These are phyloP conservation scores for Pagrus major DNA, from an alignment of 2,113 vertebrate genomes.

Conservation along the genomic window DNA sequence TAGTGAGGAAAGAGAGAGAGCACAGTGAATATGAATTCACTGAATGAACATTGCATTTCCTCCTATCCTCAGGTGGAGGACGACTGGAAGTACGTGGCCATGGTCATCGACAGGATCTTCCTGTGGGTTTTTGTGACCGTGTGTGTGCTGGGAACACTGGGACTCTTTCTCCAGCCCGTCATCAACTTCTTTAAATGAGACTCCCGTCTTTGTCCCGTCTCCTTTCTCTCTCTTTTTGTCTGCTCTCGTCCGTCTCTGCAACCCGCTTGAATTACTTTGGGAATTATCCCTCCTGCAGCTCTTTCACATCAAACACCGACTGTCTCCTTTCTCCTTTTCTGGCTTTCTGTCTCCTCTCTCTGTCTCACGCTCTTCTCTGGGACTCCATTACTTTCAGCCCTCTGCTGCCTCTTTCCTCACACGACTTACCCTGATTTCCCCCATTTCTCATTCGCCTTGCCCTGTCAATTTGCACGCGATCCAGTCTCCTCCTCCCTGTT, in stretches of 20 bases:
- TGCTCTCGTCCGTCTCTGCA: conserved; percentile 11
- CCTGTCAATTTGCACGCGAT: conserved; percentile 23
- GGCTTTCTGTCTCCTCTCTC: conserved; percentile 19
- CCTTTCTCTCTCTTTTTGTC: conserved; percentile 31
- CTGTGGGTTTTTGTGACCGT: conserved; percentile 93
- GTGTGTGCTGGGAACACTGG: conserved; percentile 92
- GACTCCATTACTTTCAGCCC: conserved; percentile 37
- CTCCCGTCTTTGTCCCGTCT: neutral
- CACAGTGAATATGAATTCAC: neutral
- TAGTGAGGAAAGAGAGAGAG: neutral
- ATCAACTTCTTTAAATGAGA: conserved; percentile 79
- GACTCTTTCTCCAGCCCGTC: conserved; percentile 91
- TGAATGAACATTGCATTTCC: neutral
- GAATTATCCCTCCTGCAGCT: conserved; percentile 47
- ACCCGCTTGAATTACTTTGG: conserved; percentile 33
- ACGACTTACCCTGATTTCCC: conserved; percentile 42
- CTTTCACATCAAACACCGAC: conserved; percentile 35
- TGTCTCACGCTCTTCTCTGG: conserved; percentile 39
- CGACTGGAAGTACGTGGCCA: conserved; percentile 95
- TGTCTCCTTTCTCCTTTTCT: conserved; percentile 36
- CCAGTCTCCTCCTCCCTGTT: neutral
- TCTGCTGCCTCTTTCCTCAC: conserved; percentile 44
- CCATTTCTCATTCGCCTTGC: conserved; percentile 19
- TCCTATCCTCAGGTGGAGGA: conserved; percentile 89
- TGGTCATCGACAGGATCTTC: conserved; percentile 97